These are phyloP conservation scores for Ectropis crepuscularia DNA, from an alignment of 2,888 invertebrate genomes.

Conservation along the genomic window DNA sequence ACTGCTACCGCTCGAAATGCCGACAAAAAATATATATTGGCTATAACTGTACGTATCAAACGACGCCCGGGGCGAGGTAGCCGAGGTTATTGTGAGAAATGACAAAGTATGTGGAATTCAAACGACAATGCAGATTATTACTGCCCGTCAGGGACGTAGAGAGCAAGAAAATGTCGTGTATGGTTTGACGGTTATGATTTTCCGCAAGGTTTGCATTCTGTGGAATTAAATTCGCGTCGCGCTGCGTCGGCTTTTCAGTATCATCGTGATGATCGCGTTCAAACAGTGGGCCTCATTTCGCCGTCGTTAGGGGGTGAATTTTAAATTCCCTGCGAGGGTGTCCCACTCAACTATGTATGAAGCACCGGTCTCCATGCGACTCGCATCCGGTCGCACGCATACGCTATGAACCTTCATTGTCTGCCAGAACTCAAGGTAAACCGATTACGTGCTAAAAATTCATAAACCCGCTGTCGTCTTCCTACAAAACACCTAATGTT, in stretches of 20 bases:
- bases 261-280: conserved; percentile 64
- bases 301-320: conserved; percentile 76
- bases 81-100: conserved; percentile 64
- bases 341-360: conserved; percentile 79
- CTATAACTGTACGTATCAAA: conserved; percentile 66
- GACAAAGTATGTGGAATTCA: conserved; percentile 74
- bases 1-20: conserved; percentile 56
- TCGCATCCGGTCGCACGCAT: conserved; percentile 72
- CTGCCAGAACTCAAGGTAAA: conserved; percentile 71
- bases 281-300: conserved; percentile 68
- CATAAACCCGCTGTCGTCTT: conserved; percentile 73
- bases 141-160: conserved; percentile 69
- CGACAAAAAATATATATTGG: conserved; percentile 56
- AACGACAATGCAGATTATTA: conserved; percentile 78
- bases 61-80: conserved; percentile 59
- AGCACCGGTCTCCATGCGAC: conserved; percentile 64
- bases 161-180: conserved; percentile 64
- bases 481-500: conserved; percentile 61
- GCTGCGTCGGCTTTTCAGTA: conserved; percentile 43
- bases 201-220: conserved; percentile 29
- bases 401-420: conserved; percentile 69
- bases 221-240: conserved; percentile 36
- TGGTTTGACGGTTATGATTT: conserved; percentile 45
- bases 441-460: conserved; percentile 79
- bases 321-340: conserved; percentile 71